Base-by-base conservation (phyloP, 2,797 vertebrate species). In the Danionella dracula region DNA sequence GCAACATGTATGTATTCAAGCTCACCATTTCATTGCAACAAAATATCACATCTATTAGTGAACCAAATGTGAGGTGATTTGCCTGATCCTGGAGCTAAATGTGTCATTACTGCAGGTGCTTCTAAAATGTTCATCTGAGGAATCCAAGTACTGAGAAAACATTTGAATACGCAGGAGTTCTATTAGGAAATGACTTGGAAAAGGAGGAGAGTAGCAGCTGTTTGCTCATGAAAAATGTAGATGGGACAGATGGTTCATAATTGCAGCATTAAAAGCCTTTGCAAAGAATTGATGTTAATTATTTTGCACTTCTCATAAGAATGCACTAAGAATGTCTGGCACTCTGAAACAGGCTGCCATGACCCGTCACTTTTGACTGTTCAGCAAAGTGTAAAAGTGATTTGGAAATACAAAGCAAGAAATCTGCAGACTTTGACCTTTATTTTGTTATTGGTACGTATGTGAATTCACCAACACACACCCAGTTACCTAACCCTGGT, bases 161-260 rank as follows among this genome's bases (percentile, higher is more conserved):
- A 19, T 60, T 60, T 51, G 44, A 42, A 45, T 19, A 58, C 29
- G 32, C 54, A 65, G 34, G 23, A 45, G 27, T 45, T 65, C 48
- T 4, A 7, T 11, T 3, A n/a, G 54, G 54, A 40, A 56, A 46
- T 16, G 34, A 58, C 17, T 55, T 37, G 29, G 53, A 20, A 54
- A 44, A 15, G 34, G 53, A 17, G 27, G 27, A 53, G 21, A 8
- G 53, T 23, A 65, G 66, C 73, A 78, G 63, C 55, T 78, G 73
- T 45, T 62, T 63, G 56, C 57, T 76, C 59, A 70, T 68, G 60
- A 72, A 74, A 76, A 58, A 71, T 69, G 66, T 32, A 59, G 66
- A 41, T 68, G 60, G 46, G 50, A 71, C 76, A 80, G 78, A 76
- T 76, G 78, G 78, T 53, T 57, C 54, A 61, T 77, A 73, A 79